Conservation (phyloP, 2,888 invertebrate species). For the Ligdia adustata region DNA sequence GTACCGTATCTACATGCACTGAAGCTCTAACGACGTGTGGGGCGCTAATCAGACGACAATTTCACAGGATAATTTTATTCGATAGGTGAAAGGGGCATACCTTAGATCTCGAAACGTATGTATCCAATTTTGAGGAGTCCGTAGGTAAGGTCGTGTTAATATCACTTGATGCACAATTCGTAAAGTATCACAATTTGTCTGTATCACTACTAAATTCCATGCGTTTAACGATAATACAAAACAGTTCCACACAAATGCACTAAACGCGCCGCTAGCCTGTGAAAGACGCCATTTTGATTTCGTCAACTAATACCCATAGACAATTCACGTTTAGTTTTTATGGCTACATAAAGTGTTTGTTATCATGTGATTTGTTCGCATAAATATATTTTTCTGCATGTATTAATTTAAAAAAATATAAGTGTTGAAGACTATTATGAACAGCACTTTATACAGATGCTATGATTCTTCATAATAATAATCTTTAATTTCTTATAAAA, state of each 20-base stretch:
- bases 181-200: constrained; percentile 59
- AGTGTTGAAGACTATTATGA: no score
- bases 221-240: constrained; percentile 57
- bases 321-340: constrained; percentile 47
- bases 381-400: no score
- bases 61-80: constrained; percentile 60
- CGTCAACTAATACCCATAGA: constrained; percentile 77
- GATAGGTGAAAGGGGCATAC: constrained; percentile 82
- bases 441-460: no score
- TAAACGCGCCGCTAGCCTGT: constrained; percentile 63
- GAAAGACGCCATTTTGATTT: constrained; percentile 83
- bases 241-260: constrained; percentile 44
- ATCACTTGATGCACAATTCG: constrained; percentile 35
- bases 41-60: constrained; percentile 41
- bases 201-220: constrained; percentile 61
- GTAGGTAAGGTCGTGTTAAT: constrained; percentile 18
- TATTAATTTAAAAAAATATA: no score
- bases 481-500: no score
- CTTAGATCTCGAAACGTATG: constrained; percentile 49
- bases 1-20: constrained; percentile 39
- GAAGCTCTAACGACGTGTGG: constrained; percentile 28
- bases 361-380: constrained; percentile 4
- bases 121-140: constrained; percentile 34
- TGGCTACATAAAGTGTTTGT: constrained; percentile 27
- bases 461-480: no score